Evolutionary conservation across 2,888 invertebrate species (phyloP).

Genomic region (Lepidonotus clava): DNA sequence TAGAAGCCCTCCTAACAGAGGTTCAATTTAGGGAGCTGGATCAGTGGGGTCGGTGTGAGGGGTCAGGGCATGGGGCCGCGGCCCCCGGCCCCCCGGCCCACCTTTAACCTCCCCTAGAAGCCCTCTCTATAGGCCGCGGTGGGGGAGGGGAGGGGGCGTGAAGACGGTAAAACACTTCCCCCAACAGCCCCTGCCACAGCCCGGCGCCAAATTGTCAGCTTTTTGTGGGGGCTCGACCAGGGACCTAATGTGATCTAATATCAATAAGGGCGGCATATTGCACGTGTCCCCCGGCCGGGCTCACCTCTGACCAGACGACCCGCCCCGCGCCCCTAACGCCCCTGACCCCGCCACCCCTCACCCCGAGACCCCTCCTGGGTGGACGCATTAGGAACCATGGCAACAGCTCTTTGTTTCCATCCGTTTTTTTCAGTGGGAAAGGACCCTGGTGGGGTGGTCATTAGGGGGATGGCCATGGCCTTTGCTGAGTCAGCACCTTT

Average conservation of each 20-base stretch:
- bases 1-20: not conserved
- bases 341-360: constrained; percentile 12
- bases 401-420: constrained; percentile 25
- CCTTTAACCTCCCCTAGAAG: not conserved
- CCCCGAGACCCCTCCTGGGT: constrained; percentile 17
- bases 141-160: not conserved
- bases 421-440: constrained; percentile 3
- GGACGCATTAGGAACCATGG: constrained; percentile 43
- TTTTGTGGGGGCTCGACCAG: not conserved
- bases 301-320: constrained; percentile 25
- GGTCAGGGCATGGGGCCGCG: constrained; percentile 29
- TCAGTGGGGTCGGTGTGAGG: constrained; percentile 25
- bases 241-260: constrained; percentile 53
- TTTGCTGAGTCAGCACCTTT: constrained; percentile 36
- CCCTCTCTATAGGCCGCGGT: not conserved
- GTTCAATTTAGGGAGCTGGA: constrained; percentile 32
- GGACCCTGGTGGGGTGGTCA: constrained; percentile 27
- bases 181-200: not conserved
- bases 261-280: constrained; percentile 45
- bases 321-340: constrained; percentile 24
- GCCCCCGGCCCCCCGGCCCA: not conserved
- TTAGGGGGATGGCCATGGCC: constrained; percentile 21
- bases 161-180: constrained; percentile 27
- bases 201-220: not conserved
- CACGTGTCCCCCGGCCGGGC: constrained; percentile 43